Base-by-base conservation (phyloP, 2,113 vertebrate species). In the Stercorarius parasiticus region DNA sequence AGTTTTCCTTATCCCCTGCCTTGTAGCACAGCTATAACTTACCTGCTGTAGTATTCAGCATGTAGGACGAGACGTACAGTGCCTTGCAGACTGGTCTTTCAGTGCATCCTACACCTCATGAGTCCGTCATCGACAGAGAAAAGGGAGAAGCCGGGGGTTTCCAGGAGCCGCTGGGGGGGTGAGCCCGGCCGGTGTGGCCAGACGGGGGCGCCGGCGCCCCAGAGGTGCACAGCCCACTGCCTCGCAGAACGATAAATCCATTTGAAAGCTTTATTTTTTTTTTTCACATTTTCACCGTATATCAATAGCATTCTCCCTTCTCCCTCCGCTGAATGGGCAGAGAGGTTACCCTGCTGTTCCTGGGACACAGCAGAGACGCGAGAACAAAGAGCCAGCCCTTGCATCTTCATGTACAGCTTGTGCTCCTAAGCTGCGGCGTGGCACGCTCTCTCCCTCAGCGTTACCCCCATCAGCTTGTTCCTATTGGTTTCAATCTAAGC, bases 81-180 rank as follows among this genome's bases (percentile, higher is more conserved):
- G n/a, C 45, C 53, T 38, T 5, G 17, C 32, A 45, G 40, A 4
- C n/a, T 7, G 34, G 10, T 52, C 27, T 52, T 23, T n/a, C 16
- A 2, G 17, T 11, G 27, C 43, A 7, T 4, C 73, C 66, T 6
- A 1, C 49, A 5, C 29, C 36, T 7, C 49, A 0, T 0, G 12
- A n/a, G 56, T 3, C 61, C 0, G 13, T 13, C 3, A 20, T 5
- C 22, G 3, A 1, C 4, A 19, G 22, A 2, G 25, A 1, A 2
- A 27, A 29, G 76, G 56, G 62, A 53, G 16, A 13, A 5, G 25
- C 15, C 2, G 64, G 20, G 45, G 40, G n/a, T 8, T 79, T 64
- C 34, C 8, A 1, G 61, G 36, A 18, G 62, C 38, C 4, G 30
- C 3, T 16, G 1, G 3, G 2, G 2, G 47, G 53, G 14, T 6